These are phyloP conservation scores for Bombylius major DNA, from an alignment of 2,888 invertebrate genomes.

Conservation along the genomic window DNA sequence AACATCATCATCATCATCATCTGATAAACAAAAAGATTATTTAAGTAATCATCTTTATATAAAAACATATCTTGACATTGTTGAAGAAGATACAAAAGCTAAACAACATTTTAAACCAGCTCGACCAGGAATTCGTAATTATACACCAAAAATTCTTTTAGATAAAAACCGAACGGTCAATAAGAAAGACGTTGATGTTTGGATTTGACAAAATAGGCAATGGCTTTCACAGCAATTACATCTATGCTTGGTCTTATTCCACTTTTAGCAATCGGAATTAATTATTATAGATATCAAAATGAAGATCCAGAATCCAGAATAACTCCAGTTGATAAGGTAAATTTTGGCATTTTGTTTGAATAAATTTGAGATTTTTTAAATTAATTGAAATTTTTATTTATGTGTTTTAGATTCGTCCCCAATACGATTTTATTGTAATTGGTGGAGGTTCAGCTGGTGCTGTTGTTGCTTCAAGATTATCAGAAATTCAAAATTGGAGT, in stretches of 20 bases:
- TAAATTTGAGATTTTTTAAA: neutral
- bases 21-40: slow-evolving; percentile 37
- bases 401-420: slow-evolving; percentile 49
- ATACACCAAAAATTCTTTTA: slow-evolving; percentile 55
- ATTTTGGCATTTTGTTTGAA: neutral
- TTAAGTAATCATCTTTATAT: slow-evolving; percentile 43
- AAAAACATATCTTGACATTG: slow-evolving; percentile 41
- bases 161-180: slow-evolving; percentile 39
- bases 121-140: slow-evolving; percentile 53
- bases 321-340: slow-evolving; percentile 54
- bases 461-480: slow-evolving; percentile 71
- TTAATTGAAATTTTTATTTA: neutral
- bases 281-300: slow-evolving; percentile 66
- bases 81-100: slow-evolving; percentile 38
- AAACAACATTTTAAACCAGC: slow-evolving; percentile 39
- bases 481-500: slow-evolving; percentile 69
- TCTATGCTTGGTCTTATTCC: slow-evolving; percentile 65
- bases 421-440: slow-evolving; percentile 77
- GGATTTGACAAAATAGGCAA: slow-evolving; percentile 45
- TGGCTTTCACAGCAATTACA: slow-evolving; percentile 48
- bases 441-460: slow-evolving; percentile 86
- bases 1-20: slow-evolving; percentile 25
- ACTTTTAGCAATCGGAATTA: slow-evolving; percentile 65
- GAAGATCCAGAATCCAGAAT: slow-evolving; percentile 73
- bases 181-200: slow-evolving; percentile 43